These are phyloP conservation scores for Pseudomyrmex sp. DNA, from an alignment of 1,140 invertebrate species.

Conservation along the genomic window DNA sequence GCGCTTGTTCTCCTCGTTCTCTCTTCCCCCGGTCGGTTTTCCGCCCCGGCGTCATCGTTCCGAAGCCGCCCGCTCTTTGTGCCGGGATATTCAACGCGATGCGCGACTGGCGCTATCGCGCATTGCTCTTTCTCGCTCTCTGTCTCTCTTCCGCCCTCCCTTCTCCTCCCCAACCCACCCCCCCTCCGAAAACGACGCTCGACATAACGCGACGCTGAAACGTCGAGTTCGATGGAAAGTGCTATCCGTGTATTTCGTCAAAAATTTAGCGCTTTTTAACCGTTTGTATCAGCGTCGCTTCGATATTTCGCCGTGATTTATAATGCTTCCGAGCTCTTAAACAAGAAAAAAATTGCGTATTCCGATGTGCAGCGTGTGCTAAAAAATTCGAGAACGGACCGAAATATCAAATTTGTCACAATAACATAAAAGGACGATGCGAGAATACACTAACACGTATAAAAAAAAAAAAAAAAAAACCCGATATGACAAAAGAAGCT, in stretches of 20 bases:
- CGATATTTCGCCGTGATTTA: conserved; percentile 30
- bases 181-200: conserved; percentile 28
- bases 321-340: conserved; percentile 14
- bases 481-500: neutral
- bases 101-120: conserved; percentile 54
- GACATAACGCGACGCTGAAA: conserved; percentile 33
- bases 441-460: too few species aligned
- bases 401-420: conserved; percentile 32
- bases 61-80: conserved; percentile 62
- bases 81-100: conserved; percentile 64
- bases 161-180: neutral
- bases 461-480: neutral
- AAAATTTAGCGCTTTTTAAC: conserved; percentile 35
- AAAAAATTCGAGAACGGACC: conserved; percentile 13
- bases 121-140: neutral
- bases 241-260: conserved; percentile 35
- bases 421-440: neutral
- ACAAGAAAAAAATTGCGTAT: neutral
- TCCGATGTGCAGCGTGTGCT: neutral
- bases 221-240: conserved; percentile 5
- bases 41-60: conserved; percentile 57
- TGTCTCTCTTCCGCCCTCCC: conserved; percentile 1
- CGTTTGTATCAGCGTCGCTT: conserved; percentile 7
- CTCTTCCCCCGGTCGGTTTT: conserved; percentile 27
- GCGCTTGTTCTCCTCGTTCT: conserved; percentile 4